Base-by-base conservation (phyloP, 2,797 vertebrate species). In the Rachycentron canadum region DNA sequence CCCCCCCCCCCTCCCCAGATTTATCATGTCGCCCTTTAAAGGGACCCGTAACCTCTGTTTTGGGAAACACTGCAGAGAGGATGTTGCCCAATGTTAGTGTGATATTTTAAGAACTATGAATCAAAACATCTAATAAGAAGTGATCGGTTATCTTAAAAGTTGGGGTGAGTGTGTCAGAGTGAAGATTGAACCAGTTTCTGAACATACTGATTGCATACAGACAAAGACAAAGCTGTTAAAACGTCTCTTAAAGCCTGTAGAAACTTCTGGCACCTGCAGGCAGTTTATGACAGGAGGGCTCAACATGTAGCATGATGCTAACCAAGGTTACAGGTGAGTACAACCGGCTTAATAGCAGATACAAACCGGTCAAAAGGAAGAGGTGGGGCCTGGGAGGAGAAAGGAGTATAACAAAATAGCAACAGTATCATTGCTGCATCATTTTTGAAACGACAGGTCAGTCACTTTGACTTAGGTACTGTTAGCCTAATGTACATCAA, bases 311-410 rank as follows among this genome's bases (percentile, higher is more conserved):
- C 78, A 50, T 38, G 23, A 26, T 70, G 82, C 81, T 89, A 87
- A 76, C 23, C 73, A 82, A 86, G 82, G 85, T 86, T 84, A 86
- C 61, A 26, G 38, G 69, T 66, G 28, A 58, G 19, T 55, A 30
- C 34, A 58, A 52, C 25, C 8, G 45, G n/a, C 23, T 34, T 73
- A 53, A 47, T 12, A 67, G 14, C 65, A n/a, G n/a, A 21, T 17
- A 65, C 64, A 47, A 12, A 19, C 30, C 28, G 56, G 47, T 69
- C 9, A 56, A 60, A 21, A 36, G 12, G 34, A 32, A 7, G 23
- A 69, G 9, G n/a, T 10, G 5, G 32, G 58, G 66, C 41, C 26
- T 69, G 32, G 8, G 12, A 45, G 30, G 19, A 50, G 45, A 12
- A 61, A 11, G 3, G 4, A 3, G 34, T 5, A 59, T 36, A 58